Evolutionary conservation across 2,113 vertebrate species (phyloP).

Genomic region (Pteropus alecto): DNA sequence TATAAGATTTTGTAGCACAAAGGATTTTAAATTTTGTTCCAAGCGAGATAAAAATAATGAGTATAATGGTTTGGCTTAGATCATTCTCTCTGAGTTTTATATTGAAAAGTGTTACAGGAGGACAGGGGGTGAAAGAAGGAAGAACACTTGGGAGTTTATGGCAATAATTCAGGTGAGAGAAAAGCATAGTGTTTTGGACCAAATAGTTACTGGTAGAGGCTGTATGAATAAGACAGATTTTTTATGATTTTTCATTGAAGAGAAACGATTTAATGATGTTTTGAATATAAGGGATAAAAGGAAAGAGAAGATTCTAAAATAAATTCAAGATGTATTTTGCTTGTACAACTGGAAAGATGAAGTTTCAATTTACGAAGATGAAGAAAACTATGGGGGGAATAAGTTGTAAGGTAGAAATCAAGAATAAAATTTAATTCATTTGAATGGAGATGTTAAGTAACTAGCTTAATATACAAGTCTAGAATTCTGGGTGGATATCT

Average conservation of each 20-base stretch:
- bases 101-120: background rate
- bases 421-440: background rate
- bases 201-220: background rate
- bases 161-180: background rate
- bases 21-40: background rate
- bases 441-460: background rate
- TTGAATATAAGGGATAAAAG: background rate
- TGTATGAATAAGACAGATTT: background rate
- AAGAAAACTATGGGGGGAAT: background rate
- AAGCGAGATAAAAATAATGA: background rate
- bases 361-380: background rate
- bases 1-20: background rate
- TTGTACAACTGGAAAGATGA: background rate
- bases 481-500: background rate
- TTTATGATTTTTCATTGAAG: background rate
- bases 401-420: background rate
- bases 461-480: background rate
- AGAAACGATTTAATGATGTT: background rate
- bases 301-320: background rate
- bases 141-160: background rate
- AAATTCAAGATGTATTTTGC: background rate
- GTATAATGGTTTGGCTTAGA: background rate
- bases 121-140: fast-evolving
- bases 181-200: background rate
- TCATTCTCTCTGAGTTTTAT: background rate